Percentiles rank a stretch among this genome's conserved stretches.
Conservation (phyloP, 2,888 invertebrate genomes). For the Rotaria socialis region DNA sequence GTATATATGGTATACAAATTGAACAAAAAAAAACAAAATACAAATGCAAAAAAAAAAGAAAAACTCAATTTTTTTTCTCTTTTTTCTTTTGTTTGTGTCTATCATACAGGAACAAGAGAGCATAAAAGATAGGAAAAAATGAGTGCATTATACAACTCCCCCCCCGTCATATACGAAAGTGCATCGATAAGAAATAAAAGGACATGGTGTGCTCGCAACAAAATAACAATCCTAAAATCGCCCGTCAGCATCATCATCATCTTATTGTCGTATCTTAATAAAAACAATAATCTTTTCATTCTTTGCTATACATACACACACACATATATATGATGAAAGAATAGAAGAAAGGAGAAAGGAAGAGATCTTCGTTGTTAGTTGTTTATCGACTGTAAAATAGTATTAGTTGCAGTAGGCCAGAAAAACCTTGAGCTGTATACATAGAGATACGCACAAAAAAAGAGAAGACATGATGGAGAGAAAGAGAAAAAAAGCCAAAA, state of each 20-base stretch:
- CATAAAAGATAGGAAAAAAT: neutral
- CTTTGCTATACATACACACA: neutral
- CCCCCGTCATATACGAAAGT: neutral
- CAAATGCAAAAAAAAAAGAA: neutral
- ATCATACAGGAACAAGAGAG: constrained; percentile 18
- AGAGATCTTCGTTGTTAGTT: constrained; percentile 4
- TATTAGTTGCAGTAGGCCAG: neutral
- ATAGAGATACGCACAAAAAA: neutral
- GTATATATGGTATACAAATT: constrained; percentile 25
- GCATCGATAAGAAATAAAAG: neutral
- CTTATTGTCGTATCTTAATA: neutral
- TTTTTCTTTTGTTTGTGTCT: neutral
- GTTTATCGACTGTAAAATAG: neutral
- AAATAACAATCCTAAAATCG: constrained; percentile 3
- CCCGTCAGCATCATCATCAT: neutral
- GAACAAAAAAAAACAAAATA: constrained; percentile 23
- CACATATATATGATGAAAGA: neutral
- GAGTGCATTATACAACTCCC: neutral
- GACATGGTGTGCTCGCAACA: constrained; percentile 16
- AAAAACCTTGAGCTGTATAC: constrained; percentile 20
- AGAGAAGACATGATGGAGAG: neutral
- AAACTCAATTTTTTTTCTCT: neutral
- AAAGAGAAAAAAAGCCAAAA: neutral
- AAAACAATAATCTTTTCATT: neutral
- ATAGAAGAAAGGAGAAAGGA: neutral